phyloP scores from a whole-genome alignment of 2,888 invertebrate genomes.

The Atherix ibis region DNA sequence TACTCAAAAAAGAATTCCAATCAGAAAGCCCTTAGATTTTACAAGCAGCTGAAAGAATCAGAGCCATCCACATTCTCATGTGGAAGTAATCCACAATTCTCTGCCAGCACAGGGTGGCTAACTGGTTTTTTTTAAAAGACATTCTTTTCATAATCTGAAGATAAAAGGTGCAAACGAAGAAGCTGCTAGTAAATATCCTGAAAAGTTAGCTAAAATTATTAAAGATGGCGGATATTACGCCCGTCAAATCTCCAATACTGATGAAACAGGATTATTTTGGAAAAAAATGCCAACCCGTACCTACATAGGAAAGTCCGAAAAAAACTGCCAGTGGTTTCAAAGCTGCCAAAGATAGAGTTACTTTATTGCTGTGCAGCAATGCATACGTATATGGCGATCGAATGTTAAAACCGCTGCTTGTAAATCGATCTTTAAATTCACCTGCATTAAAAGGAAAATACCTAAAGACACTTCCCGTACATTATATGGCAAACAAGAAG shows the following conservation, averaged over 20 bases:
- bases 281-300: constrained; percentile 21
- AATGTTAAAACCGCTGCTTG: constrained; percentile 17
- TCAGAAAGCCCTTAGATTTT: too few relatives aligned
- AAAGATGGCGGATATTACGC: constrained; percentile 14
- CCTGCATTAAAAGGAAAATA: constrained; percentile 16
- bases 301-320: constrained; percentile 18
- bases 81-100: too few relatives aligned
- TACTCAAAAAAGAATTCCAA: too few relatives aligned
- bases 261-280: constrained; percentile 18
- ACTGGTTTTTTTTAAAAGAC: constrained; percentile 14
- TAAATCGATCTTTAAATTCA: constrained; percentile 16
- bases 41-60: too few relatives aligned
- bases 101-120: too few relatives aligned
- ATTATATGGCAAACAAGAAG: constrained; percentile 17
- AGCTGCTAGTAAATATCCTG: constrained; percentile 12
- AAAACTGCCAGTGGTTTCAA: constrained; percentile 16
- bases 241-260: constrained; percentile 18
- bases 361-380: constrained; percentile 18
- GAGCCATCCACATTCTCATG: too few relatives aligned
- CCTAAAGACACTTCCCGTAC: constrained; percentile 15
- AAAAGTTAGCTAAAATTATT: constrained; percentile 15
- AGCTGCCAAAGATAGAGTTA: constrained; percentile 18
- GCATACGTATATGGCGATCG: constrained; percentile 17
- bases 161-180: constrained; percentile 13
- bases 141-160: constrained; percentile 15